Conservation (phyloP, 2,888 invertebrate species). For the Chirona hameri region DNA sequence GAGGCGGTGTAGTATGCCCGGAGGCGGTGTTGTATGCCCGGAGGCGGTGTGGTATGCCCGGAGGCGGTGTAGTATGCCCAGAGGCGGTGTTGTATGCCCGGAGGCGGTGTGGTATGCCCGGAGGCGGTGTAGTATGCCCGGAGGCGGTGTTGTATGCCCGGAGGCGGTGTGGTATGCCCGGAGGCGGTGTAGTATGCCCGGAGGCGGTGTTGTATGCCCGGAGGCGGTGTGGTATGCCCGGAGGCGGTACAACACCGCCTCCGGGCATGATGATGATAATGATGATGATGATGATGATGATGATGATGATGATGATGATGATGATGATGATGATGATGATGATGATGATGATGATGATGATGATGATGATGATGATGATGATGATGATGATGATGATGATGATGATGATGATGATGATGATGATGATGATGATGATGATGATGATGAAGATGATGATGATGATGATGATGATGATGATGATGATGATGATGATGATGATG, state of each 20-base stretch:
- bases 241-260: neutral
- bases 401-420: constrained; percentile 22
- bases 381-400: constrained; percentile 22
- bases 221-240: too few species aligned
- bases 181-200: too few species aligned
- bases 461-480: constrained; percentile 22
- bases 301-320: constrained; percentile 22
- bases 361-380: constrained; percentile 22
- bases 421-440: neutral
- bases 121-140: too few species aligned
- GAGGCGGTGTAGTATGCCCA: too few species aligned
- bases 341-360: constrained; percentile 22
- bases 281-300: constrained; percentile 22
- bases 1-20: too few species aligned
- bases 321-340: constrained; percentile 22
- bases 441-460: constrained; percentile 10
- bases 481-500: constrained; percentile 22
- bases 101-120: too few species aligned
- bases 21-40: too few species aligned
- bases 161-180: neutral
- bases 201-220: too few species aligned
- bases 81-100: too few species aligned
- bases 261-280: neutral
- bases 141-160: too few species aligned
- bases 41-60: too few species aligned